phyloP scores from a whole-genome alignment of 1,140 invertebrate species.

The Heliconius eleuchia region DNA sequence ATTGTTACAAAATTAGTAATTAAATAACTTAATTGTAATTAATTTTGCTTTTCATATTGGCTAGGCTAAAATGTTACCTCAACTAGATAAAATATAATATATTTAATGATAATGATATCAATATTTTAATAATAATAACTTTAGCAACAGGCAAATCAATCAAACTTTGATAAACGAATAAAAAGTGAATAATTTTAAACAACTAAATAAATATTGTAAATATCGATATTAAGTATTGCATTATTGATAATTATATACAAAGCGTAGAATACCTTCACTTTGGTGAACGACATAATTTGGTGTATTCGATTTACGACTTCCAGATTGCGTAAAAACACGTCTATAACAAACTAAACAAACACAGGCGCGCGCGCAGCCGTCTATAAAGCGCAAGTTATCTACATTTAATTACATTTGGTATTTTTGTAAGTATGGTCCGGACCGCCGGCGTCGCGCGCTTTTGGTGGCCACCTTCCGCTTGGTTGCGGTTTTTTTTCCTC shows the following conservation, averaged over 20 bases:
- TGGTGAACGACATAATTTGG: conserved; percentile 78
- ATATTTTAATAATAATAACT: too few relatives aligned
- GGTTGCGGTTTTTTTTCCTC: conserved; percentile 22
- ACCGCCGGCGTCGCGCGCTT: conserved; percentile 65
- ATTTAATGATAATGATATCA: too few relatives aligned
- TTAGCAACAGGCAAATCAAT: too few relatives aligned
- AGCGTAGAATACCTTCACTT: conserved; percentile 57
- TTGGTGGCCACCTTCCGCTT: conserved; percentile 56
- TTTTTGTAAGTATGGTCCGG: conserved; percentile 75
- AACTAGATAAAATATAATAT: too few relatives aligned
- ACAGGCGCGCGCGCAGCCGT: conserved; percentile 74
- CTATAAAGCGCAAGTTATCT: conserved; percentile 79
- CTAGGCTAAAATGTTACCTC: too few relatives aligned
- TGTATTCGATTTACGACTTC: conserved; percentile 79
- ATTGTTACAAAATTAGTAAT: too few relatives aligned
- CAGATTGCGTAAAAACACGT: conserved; percentile 80
- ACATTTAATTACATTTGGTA: conserved; percentile 81
- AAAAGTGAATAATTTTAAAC: too few relatives aligned
- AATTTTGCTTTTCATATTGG: too few relatives aligned
- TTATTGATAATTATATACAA: background rate
- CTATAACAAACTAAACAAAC: conserved; percentile 79
- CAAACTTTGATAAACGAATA: too few relatives aligned
- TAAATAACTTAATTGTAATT: too few relatives aligned
- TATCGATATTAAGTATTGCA: background rate
- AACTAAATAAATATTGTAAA: background rate